Percentiles rank a stretch among this genome's conserved stretches.
Evolutionary conservation across 2,113 vertebrate genomes (phyloP).

Genomic region (Rhynchopsitta pachyrhyncha): DNA sequence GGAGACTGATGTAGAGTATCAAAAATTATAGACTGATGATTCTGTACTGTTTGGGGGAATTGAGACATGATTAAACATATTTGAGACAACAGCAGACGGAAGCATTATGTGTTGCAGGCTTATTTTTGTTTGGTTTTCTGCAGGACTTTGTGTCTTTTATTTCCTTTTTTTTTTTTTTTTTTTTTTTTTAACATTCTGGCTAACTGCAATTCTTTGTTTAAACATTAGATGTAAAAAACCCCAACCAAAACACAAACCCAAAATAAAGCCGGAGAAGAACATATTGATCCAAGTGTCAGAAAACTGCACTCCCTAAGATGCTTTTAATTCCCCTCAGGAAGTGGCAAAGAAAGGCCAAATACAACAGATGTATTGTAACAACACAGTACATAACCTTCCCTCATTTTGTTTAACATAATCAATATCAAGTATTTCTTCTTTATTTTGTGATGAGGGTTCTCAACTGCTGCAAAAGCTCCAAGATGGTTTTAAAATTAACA

Average conservation of each 20-base stretch:
- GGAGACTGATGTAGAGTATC: neutral
- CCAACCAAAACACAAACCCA: neutral
- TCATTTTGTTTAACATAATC: neutral
- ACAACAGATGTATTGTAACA: neutral
- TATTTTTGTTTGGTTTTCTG: neutral
- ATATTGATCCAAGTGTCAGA: conserved; percentile 1
- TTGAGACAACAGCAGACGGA: neutral
- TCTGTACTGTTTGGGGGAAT: conserved; percentile 18
- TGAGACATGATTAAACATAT: conserved; percentile 20
- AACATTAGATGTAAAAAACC: neutral
- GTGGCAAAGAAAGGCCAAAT: neutral
- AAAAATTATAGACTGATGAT: conserved; percentile 16
- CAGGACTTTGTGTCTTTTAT: neutral
- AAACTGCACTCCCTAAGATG: neutral
- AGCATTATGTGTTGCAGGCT: neutral
- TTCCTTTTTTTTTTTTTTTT: neutral
- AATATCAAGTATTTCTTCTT: neutral
- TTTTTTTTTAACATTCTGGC: neutral
- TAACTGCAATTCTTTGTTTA: neutral
- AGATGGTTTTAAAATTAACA: neutral
- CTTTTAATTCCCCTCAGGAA: neutral
- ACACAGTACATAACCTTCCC: neutral
- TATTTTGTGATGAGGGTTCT: neutral
- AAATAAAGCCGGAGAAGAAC: neutral
- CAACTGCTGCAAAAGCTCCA: neutral